These are phyloP conservation scores for Corvus hawaiiensis DNA, from an alignment of 2,113 vertebrate genomes.

Conservation along the genomic window DNA sequence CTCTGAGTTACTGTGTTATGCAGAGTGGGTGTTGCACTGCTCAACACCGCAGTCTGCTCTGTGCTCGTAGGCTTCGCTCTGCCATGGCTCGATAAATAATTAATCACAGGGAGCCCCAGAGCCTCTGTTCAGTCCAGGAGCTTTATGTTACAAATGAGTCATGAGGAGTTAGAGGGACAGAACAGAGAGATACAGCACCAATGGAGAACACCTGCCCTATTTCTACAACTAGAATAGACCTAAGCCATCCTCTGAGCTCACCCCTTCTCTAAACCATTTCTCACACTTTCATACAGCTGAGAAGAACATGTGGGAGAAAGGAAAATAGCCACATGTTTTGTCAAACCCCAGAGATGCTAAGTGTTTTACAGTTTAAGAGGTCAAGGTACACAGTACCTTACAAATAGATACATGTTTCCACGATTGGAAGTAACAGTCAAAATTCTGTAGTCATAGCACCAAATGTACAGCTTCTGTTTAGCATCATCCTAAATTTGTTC, in stretches of 20 bases:
- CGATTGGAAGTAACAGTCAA: not conserved
- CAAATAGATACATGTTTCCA: not conserved
- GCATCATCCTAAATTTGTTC: not conserved
- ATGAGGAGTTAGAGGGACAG: not conserved
- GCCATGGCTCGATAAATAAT: not conserved
- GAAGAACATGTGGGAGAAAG: not conserved
- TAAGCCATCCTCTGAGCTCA: not conserved
- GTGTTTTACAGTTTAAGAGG: not conserved
- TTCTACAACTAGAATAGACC: not conserved
- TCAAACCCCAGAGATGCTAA: not conserved
- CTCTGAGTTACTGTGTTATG: not conserved
- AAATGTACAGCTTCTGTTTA: not conserved
- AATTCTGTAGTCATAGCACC: not conserved
- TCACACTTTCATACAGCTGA: not conserved
- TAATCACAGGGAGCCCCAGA: not conserved
- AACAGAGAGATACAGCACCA: not conserved
- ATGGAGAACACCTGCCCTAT: not conserved
- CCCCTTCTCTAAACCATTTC: not conserved
- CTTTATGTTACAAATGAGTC: not conserved
- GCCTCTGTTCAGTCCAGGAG: not conserved
- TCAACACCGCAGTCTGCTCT: not conserved
- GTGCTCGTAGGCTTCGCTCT: rapidly evolving
- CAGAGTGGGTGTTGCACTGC: not conserved
- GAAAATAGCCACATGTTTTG: not conserved
- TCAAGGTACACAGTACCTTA: not conserved